Base-by-base conservation (phyloP, 2,888 invertebrate species). In the Tetragnatha montana region DNA sequence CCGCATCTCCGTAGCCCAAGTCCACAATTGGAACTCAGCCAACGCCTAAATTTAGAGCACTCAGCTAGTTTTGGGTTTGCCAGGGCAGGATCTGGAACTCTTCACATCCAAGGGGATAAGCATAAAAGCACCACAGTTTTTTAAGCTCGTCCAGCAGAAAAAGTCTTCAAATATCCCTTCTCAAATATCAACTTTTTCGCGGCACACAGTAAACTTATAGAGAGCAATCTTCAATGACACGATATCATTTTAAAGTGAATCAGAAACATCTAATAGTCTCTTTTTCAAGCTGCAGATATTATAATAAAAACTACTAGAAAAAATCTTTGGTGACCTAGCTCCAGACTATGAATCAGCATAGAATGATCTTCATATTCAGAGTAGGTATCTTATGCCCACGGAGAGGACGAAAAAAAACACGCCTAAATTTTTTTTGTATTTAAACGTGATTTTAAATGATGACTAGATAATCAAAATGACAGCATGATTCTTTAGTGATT, bases 11-110 rank as follows among this genome's bases (percentile, higher is more conserved):
- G 50, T 69, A 21, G 70, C n/a, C 60, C 51, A 69, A 76, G 74
- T 83, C 87, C 90, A 87, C 82, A 87, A 50, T 87, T 79, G 87
- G 90, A 81, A 19, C n/a, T 22, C 19, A 71, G 78, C 82, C 82
- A 73, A 47, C 19, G 22, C 22, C 87, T 90, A 87, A 79, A 50
- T 86, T 79, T 87, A 83, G 87, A 78, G 79, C 83, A 74, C 49
- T 80, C 86, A 51, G 70, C 74, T n/a, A 80, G 73, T 75, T 74
- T 70, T 74, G 35, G 50, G 79, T 76, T 35, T 82, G 35, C 78
- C n/a, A 19, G 49, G 60, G 50, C 35, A 73, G 68, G 75, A 80
- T 80, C 88, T 89, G 88, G 88, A 71, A 74, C 12, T 19, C 84
- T 35, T 81, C 84, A 81, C 60, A n/a, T 6, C 69, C 75, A 35